phyloP scores from a whole-genome alignment of 2,888 invertebrate genomes.

The Deroplatys truncata region DNA sequence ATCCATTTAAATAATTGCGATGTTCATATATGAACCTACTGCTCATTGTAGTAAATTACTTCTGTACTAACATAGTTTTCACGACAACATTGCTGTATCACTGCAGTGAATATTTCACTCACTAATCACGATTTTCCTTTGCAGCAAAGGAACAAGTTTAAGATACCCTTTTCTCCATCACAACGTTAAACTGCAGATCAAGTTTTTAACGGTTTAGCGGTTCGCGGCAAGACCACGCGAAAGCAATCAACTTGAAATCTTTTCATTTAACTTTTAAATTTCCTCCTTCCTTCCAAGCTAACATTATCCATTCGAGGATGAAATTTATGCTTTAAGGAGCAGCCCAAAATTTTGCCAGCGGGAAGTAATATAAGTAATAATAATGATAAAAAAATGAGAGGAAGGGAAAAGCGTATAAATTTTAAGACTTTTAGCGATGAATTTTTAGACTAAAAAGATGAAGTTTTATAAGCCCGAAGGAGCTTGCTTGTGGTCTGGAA shows the following conservation, averaged over 20 bases:
- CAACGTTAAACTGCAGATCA: background rate
- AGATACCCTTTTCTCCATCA: background rate
- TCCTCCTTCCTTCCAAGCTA: background rate
- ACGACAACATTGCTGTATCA: too few relatives aligned
- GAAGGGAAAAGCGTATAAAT: background rate
- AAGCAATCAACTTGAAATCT: background rate
- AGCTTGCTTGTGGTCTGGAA: background rate
- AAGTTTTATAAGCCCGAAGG: constrained; percentile 1
- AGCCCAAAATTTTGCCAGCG: background rate
- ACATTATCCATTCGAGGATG: background rate
- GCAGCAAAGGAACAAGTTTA: background rate
- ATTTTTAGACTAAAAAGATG: background rate
- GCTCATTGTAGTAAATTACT: too few relatives aligned
- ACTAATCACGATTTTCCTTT: background rate
- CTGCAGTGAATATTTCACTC: background rate
- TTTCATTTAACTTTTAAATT: constrained; percentile 16
- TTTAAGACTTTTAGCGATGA: background rate
- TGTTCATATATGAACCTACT: too few relatives aligned
- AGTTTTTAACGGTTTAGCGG: background rate
- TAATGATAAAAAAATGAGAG: background rate
- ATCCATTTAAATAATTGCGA: too few relatives aligned
- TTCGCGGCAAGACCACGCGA: background rate
- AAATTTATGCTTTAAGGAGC: constrained; percentile 3
- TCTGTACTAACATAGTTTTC: too few relatives aligned
- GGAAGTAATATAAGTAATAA: background rate